Percentiles rank a stretch among this genome's conserved stretches.
Evolutionary conservation across 2,797 vertebrate species (phyloP).

Genomic region (Lemur catta): DNA sequence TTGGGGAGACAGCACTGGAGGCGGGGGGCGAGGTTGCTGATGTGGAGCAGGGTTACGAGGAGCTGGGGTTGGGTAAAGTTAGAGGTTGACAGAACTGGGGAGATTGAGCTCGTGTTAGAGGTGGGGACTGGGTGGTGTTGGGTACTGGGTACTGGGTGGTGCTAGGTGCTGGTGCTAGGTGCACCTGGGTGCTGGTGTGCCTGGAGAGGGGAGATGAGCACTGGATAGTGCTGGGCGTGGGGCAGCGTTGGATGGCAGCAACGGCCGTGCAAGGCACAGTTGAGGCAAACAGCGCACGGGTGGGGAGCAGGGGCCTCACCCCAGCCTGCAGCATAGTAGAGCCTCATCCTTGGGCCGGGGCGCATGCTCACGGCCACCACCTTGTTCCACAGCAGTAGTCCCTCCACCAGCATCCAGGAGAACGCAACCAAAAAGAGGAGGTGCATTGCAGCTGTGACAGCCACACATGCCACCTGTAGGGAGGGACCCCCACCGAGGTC

Average conservation of each 20-base stretch:
- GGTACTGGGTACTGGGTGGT: no score
- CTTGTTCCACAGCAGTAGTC: conserved; percentile 95
- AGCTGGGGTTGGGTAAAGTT: neutral
- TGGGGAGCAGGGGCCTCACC: conserved; percentile 82
- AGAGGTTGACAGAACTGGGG: neutral
- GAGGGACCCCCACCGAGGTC: neutral
- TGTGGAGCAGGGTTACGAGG: neutral
- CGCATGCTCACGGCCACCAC: conserved; percentile 94
- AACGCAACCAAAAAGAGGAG: conserved; percentile 96
- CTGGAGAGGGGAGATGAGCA: neutral
- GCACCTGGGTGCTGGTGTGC: neutral
- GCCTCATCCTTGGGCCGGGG: conserved; percentile 90
- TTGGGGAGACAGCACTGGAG: neutral
- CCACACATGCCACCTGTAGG: conserved; percentile 88
- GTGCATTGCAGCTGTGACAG: conserved; percentile 90
- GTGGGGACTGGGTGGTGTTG: neutral
- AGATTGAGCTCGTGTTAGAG: neutral
- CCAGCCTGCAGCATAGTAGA: conserved; percentile 93
- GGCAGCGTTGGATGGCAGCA: neutral
- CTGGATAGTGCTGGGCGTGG: neutral
- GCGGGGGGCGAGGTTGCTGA: neutral
- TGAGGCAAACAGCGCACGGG: neutral
- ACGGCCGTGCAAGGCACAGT: neutral
- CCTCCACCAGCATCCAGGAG: conserved; percentile 97
- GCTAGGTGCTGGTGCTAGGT: neutral